These are phyloP conservation scores for Plebejus anna DNA, from an alignment of 2,888 invertebrate species.

Conservation along the genomic window DNA sequence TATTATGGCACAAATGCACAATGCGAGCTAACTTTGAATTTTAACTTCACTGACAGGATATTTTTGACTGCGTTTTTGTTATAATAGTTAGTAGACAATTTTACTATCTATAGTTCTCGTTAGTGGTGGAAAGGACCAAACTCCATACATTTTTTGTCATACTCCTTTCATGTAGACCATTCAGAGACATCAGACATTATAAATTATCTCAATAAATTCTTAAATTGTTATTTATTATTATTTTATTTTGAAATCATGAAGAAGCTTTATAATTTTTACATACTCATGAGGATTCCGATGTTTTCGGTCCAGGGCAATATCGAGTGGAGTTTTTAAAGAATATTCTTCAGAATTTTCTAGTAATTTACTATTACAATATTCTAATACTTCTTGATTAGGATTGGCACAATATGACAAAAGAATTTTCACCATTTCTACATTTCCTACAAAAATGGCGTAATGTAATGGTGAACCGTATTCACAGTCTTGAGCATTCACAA, in stretches of 20 bases:
- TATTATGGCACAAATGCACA: too few relatives aligned
- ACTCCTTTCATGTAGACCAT: too few relatives aligned
- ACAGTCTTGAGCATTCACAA: slow-evolving; percentile 26
- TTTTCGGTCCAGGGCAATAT: background rate
- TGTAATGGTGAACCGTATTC: slow-evolving; percentile 23
- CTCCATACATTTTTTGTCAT: too few relatives aligned
- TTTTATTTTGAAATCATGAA: background rate
- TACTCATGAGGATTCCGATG: background rate
- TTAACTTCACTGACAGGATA: too few relatives aligned
- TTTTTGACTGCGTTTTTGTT: too few relatives aligned
- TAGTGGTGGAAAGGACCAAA: too few relatives aligned
- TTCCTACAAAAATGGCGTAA: slow-evolving; percentile 20
- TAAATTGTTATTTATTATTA: background rate
- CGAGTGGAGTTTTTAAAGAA: background rate
- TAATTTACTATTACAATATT: background rate
- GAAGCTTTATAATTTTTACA: background rate
- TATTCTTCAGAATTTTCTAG: background rate
- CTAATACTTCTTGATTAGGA: slow-evolving; percentile 20
- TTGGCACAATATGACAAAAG: background rate
- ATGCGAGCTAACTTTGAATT: too few relatives aligned
- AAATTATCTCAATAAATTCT: background rate
- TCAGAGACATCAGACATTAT: too few relatives aligned
- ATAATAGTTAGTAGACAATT: too few relatives aligned
- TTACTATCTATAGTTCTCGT: too few relatives aligned
- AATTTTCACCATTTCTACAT: background rate